These are phyloP conservation scores for Propithecus coquereli DNA, from an alignment of 2,113 vertebrate genomes.

Conservation along the genomic window DNA sequence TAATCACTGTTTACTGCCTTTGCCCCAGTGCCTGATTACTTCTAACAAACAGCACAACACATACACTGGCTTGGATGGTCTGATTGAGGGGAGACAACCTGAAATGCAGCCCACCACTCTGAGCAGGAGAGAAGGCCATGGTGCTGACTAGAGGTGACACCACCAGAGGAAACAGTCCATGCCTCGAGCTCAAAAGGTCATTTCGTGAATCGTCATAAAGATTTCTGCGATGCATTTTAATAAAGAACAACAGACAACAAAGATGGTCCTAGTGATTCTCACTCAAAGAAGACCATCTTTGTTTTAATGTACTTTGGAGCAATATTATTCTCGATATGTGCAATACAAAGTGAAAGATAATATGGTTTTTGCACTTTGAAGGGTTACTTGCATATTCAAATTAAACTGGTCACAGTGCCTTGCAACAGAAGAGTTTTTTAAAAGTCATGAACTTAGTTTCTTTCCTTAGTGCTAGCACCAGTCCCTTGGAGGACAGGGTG, in stretches of 20 bases:
- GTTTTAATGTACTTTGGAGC: neutral
- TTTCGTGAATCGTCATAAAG: neutral
- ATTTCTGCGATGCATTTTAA: neutral
- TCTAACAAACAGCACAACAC: conserved; percentile 67
- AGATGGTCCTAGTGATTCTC: neutral
- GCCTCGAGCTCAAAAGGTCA: neutral
- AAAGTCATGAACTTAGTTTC: neutral
- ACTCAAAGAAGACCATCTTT: neutral
- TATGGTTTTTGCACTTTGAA: neutral
- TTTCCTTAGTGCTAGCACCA: neutral
- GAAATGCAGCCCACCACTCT: neutral
- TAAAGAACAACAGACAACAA: neutral
- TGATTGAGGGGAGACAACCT: neutral
- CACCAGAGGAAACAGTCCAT: neutral
- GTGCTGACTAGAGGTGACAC: neutral
- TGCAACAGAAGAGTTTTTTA: neutral
- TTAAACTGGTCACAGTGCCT: neutral
- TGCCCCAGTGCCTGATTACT: conserved; percentile 49
- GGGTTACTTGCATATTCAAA: neutral
- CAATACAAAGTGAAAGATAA: neutral
- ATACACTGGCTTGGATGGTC: conserved; percentile 42
- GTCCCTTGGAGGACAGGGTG: neutral
- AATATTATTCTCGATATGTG: neutral
- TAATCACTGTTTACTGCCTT: conserved; percentile 75
- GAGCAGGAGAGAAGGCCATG: neutral